phyloP scores from a whole-genome alignment of 1,140 invertebrate species.

The Drosophila seguyi region DNA sequence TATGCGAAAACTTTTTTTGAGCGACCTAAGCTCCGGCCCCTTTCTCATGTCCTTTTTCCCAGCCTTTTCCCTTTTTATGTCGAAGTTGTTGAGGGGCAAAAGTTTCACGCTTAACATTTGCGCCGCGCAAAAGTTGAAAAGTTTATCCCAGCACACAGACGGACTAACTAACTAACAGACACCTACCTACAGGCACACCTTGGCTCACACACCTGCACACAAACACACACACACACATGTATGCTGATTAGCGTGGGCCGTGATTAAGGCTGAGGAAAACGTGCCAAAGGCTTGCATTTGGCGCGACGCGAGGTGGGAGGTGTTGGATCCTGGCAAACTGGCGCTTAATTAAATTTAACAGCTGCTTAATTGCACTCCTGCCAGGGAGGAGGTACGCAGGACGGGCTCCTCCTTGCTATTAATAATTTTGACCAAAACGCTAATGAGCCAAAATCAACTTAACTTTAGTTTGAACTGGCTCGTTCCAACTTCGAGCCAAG shows the following conservation, averaged over 20 bases:
- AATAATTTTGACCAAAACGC: constrained; percentile 81
- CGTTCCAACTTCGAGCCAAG: constrained; percentile 50
- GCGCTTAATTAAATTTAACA: constrained; percentile 81
- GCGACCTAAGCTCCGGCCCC: constrained; percentile 35
- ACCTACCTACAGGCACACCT: constrained; percentile 31
- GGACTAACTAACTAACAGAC: constrained; percentile 51
- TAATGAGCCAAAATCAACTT: constrained; percentile 75
- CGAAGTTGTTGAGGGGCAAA: constrained; percentile 60
- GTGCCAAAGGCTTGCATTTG: constrained; percentile 64
- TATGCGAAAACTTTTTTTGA: constrained; percentile 74
- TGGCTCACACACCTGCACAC: constrained; percentile 27
- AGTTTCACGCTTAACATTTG: constrained; percentile 78
- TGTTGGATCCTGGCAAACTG: constrained; percentile 37
- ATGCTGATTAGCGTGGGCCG: constrained; percentile 71
- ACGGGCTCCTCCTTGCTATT: constrained; percentile 47
- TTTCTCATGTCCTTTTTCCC: constrained; percentile 32
- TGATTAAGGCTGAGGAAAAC: constrained; percentile 63
- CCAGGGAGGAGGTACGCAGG: constrained; percentile 1
- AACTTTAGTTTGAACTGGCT: constrained; percentile 61
- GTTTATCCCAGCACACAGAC: constrained; percentile 54
- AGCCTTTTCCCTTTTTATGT: constrained; percentile 22
- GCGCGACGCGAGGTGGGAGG: not conserved
- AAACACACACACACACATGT: constrained; percentile 28
- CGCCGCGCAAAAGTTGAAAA: constrained; percentile 74
- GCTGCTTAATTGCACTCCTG: constrained; percentile 76